Conservation (phyloP, 2,113 vertebrate genomes). For the Enhydra lutris region DNA sequence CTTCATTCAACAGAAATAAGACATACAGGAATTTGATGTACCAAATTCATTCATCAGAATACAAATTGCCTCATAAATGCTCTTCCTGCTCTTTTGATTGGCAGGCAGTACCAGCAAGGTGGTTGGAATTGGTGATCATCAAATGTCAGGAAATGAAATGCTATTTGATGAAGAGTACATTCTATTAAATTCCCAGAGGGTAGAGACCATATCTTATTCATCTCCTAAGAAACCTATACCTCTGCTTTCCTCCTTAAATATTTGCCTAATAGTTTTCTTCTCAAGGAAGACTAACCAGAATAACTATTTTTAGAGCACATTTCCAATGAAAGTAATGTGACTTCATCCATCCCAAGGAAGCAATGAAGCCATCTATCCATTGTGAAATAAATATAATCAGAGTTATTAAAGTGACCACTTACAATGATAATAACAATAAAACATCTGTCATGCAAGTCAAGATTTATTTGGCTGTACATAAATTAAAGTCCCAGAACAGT, state of each 20-base stretch:
- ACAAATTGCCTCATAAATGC: constrained; percentile 75
- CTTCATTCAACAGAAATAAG: constrained; percentile 63
- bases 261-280: constrained; percentile 26
- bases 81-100: constrained; percentile 70
- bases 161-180: constrained; percentile 56
- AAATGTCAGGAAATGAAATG: constrained; percentile 67
- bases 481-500: constrained; percentile 28
- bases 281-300: background rate
- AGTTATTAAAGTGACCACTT: constrained; percentile 15
- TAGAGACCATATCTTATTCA: background rate
- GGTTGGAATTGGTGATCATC: constrained; percentile 56
- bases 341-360: background rate
- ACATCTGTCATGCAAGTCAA: background rate
- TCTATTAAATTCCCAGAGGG: constrained; percentile 35
- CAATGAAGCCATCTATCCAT: background rate
- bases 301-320: background rate
- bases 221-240: background rate
- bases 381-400: constrained; percentile 7
- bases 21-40: constrained; percentile 57
- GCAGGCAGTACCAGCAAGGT: constrained; percentile 61
- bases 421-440: constrained; percentile 6
- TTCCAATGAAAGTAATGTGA: background rate
- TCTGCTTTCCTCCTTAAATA: background rate
- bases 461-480: background rate
- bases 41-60: constrained; percentile 69